Base-by-base conservation (phyloP, 2,888 invertebrate genomes). In the Leptarthrus brevirostris region DNA sequence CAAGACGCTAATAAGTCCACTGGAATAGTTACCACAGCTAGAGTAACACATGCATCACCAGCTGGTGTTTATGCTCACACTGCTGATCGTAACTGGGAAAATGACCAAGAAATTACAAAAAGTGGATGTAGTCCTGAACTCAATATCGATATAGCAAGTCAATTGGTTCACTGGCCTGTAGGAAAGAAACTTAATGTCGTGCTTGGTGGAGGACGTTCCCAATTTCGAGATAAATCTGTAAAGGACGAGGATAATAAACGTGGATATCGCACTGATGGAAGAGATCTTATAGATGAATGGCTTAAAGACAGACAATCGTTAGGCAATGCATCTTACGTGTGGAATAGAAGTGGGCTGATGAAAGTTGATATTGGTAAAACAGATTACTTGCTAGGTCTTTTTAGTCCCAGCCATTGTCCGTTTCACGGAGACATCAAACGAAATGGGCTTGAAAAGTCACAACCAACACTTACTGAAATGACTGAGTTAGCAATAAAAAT, bases 31-130 rank as follows among this genome's bases (percentile, higher is more conserved):
- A 94, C 94, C 0, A 93, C 91, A 0, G 91, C 92, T 0, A 84
- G 92, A 18, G 88, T 94, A 3, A 94, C 94, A 0, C 93, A 94
- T 80, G 94, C 93, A 0, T 90, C 92, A 0, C 93, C 93, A 0
- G 90, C 91, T 0, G 91, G 91, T 0, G 86, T 89, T 0, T 93
- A 92, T 81, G 89, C 93, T 0, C 91, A 92, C 80, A 88, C 88
- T 0, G 89, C 93, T 0, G 87, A 91, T 75, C 86, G 93, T 1
- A 85, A 88, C 44, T 93, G 92, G 90, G 93, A 93, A 81, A 83
- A 82, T 20, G 92, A 93, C 79, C 81, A 85, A 0, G 88, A 90
- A 40, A 80, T 91, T 0, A 75, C 81, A 0, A 84, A 85, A 0
- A 81, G 82, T 24, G 79, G 78, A n/a, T 82, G 84, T 72, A 84